Conservation (phyloP, 2,797 vertebrate genomes). For the Dromococcyx pavoninus region DNA sequence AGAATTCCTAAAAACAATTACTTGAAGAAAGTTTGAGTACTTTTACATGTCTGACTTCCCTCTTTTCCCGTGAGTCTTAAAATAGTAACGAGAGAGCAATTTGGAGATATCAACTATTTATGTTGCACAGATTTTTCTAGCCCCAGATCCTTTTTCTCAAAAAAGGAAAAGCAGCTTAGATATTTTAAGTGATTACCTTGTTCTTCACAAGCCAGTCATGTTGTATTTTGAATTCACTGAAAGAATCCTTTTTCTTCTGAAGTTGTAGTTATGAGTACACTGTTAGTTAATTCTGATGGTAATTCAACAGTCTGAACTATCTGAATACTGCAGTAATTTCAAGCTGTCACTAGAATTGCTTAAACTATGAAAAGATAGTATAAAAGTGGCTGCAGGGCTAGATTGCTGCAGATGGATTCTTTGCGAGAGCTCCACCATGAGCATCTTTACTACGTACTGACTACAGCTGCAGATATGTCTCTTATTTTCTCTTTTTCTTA, state of each 20-base stretch:
- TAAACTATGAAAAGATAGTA: not conserved
- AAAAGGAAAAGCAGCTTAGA: not conserved
- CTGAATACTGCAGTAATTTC: not conserved
- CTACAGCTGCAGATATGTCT: not conserved
- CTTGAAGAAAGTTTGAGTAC: not conserved
- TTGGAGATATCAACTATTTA: not conserved
- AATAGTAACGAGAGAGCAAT: not conserved
- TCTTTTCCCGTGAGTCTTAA: not conserved
- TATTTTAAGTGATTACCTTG: not conserved
- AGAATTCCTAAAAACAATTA: not conserved
- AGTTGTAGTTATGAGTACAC: not conserved
- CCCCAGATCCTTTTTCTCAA: not conserved
- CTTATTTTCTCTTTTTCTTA: not conserved
- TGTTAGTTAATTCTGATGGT: not conserved
- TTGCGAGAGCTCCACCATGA: not conserved
- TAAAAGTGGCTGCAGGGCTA: not conserved
- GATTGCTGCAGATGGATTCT: not conserved
- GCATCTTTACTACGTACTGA: not conserved
- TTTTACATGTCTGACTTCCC: not conserved
- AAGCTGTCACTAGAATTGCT: not conserved
- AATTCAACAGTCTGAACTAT: not conserved
- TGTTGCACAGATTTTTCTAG: not conserved
- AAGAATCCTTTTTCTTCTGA: not conserved
- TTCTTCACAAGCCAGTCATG: not conserved
- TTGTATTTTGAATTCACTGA: not conserved